Conservation (phyloP, 1,140 invertebrate genomes). For the Lasioglossum baleicum region DNA sequence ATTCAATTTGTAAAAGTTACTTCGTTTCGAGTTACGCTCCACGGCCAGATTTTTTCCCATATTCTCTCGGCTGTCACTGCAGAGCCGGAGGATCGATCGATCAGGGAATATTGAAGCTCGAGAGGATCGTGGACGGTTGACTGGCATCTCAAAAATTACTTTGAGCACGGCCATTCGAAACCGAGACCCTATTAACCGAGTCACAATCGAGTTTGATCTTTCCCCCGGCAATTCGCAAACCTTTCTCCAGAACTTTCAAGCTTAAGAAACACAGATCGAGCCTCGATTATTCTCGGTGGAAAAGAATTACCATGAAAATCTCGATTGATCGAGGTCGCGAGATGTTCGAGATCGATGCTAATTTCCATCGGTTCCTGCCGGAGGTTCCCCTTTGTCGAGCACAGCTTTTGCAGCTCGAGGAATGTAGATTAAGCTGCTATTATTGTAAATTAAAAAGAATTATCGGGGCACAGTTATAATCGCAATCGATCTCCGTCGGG, state of each 20-base stretch:
- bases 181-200: too few relatives aligned
- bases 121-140: neutral
- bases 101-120: neutral
- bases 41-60: neutral
- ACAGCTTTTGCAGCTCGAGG: neutral
- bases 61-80: neutral
- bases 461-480: neutral
- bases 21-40: neutral
- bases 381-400: neutral
- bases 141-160: neutral
- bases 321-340: too few relatives aligned
- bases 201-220: too few relatives aligned
- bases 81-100: neutral
- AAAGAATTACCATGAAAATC: too few relatives aligned
- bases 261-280: too few relatives aligned
- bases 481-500: neutral
- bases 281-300: too few relatives aligned
- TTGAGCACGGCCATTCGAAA: neutral
- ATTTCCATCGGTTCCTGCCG: neutral
- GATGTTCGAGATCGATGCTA: too few relatives aligned
- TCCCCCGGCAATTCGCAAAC: too few relatives aligned
- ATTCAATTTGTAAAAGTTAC: slow-evolving; percentile 9
- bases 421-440: neutral
- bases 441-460: neutral
- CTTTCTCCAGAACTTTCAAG: too few relatives aligned